phyloP scores from a whole-genome alignment of 2,113 vertebrate genomes.

The Tyto alba region DNA sequence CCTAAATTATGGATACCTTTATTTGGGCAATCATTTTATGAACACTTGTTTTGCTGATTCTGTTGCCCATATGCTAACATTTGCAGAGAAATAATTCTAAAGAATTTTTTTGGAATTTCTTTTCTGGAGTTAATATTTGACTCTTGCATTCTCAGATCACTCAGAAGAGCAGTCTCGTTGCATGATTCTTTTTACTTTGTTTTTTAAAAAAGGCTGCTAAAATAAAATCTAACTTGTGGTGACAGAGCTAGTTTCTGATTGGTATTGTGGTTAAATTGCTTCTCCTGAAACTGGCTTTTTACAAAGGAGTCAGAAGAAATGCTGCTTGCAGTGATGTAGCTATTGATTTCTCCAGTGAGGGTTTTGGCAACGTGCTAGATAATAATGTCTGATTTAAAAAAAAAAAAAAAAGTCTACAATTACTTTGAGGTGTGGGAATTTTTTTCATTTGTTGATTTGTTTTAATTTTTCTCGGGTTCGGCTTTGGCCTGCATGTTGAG shows the following conservation, averaged over 20 bases:
- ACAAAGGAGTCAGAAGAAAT: not conserved
- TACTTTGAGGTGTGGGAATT: not conserved
- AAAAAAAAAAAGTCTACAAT: not conserved
- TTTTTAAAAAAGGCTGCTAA: not conserved
- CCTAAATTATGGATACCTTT: not conserved
- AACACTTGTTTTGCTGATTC: not conserved
- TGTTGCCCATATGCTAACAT: not conserved
- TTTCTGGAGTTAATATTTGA: not conserved
- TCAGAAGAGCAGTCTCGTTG: not conserved
- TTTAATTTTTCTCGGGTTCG: not conserved
- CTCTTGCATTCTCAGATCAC: not conserved
- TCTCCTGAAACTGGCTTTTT: not conserved
- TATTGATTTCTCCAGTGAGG: not conserved
- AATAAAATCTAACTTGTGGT: not conserved
- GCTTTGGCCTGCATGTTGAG: not conserved
- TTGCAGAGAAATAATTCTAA: not conserved
- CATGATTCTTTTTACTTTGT: not conserved
- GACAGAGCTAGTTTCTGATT: not conserved
- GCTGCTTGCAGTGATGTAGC: not conserved
- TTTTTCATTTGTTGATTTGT: not conserved
- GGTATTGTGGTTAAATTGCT: not conserved
- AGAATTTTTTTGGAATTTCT: too few species aligned
- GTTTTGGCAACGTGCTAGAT: not conserved
- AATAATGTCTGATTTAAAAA: not conserved
- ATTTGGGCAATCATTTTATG: not conserved